Evolutionary conservation across 2,888 invertebrate genomes (phyloP), one percentile per base, ranked within the genome.

Genomic region (Chrysomela aeneicollis): DNA sequence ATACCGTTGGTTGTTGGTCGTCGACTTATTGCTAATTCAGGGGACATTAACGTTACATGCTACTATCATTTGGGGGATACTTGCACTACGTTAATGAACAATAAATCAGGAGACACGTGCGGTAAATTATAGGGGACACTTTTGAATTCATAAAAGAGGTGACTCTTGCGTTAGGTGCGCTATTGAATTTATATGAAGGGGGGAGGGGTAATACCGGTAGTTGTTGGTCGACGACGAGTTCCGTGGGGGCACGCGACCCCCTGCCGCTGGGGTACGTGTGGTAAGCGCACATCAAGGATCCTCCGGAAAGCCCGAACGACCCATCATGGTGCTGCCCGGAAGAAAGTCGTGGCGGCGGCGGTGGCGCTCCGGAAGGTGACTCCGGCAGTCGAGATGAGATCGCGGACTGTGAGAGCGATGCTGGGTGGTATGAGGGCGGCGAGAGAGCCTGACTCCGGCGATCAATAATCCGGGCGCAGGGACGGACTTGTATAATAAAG

Each of bases 181-280:
- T n/a, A n/a, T n/a, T n/a, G n/a, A n/a, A n/a, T n/a, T n/a, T n/a
- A n/a, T n/a, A n/a, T n/a, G n/a, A n/a, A n/a, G n/a, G n/a, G n/a
- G n/a, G n/a, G n/a, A n/a, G n/a, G n/a, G n/a, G n/a, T n/a, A n/a
- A n/a, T 70, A 70, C 70, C 72, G 70, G 66, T 59, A 60, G 58
- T 72, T 73, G 70, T 79, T 78, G 75, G 75, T 76, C 66, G 73
- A 75, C 73, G 78, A 80, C 80, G 80, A 80, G 35, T 73, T 80
- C 81, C 77, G 81, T 80, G 64, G 76, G 77, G 75, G 79, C 78
- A 74, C 79, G 78, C 71, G 78, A 74, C 68, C 82, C 81, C 73
- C 80, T 72, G 75, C 78, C 80, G 75, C 79, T 82, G 70, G 83
- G 83, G 76, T 83, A 82, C 72, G 83, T 83, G 77, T 83, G 81